Base-by-base conservation (phyloP, 2,797 vertebrate genomes). In the Cynopterus sphinx region DNA sequence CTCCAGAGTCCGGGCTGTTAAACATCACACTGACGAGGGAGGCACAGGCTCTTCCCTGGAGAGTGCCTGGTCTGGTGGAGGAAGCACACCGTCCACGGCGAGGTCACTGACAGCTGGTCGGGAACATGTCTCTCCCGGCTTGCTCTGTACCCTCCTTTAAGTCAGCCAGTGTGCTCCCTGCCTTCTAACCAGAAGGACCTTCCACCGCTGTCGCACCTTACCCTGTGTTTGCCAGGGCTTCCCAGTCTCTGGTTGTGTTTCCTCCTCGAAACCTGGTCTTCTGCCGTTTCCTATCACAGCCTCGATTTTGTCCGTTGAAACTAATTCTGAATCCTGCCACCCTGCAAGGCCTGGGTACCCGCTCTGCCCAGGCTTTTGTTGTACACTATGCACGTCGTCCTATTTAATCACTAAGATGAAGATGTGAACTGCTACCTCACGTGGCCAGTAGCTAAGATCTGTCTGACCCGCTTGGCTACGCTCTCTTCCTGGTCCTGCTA, bases 91-190 rank as follows among this genome's bases (percentile, higher is more conserved):
- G 49, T 4, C 22, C 13, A 33, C 0, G 1, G 0, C 1, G 21
- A 36, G 39, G n/a, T 12, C 33, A 1, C 7, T 0, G 41, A 26
- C 16, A 0, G 9, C 24, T 0, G 6, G 11, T 3, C 0, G 2
- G 57, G 3, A 68, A 55, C 24, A n/a, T 6, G 24, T 16, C 10
- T 49, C 26, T 59, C 24, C n/a, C 21, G 4, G 2, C 17, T 12
- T 17, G 36, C 57, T 61, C 11, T 10, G 33, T 17, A 12, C 4
- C n/a, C 36, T 8, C 10, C 6, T 33, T 55, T n/a, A 78, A 31
- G 22, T 68, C 24, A 51, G 36, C n/a, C 33, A 2, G 0, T 0
- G 2, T n/a, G 41, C 4, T 10, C 24, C 24, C 59, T 2, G 2
- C 3, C 41, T 33, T 57, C 39, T 57, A 39, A 7, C 53, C 10